Base-by-base conservation (phyloP, 1,140 invertebrate genomes). In the Drosophila lacertosa region DNA sequence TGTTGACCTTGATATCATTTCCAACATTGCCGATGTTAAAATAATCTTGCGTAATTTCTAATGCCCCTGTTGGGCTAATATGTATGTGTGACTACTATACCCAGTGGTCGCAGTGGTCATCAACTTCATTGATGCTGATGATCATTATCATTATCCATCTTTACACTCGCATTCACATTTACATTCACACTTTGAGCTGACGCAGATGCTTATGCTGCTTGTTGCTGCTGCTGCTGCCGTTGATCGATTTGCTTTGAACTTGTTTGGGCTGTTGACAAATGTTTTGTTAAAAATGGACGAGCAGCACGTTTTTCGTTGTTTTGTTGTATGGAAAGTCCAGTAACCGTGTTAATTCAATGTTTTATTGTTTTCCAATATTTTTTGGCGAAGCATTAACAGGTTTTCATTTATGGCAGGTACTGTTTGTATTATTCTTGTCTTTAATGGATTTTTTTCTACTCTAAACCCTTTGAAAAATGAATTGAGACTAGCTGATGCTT, bases 1-100 rank as follows among this genome's bases (percentile, higher is more conserved):
- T 29, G 74, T 57, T 81, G 81, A 88, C 81, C 81, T 88, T 84
- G 81, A 84, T 84, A 84, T 84, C 54, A 86, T 81, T 83, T 84
- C 74, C 75, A 83, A 62, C 73, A 86, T 69, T 77, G 76, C 76
- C 77, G 64, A 80, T 53, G 44, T 51, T 58, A 66, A 70, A 78
- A 64, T 63, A 33, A 20, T 29, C 68, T 84, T 84, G 64, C 80
- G 77, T 42, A 84, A 84, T 86, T 84, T 84, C 82, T 86, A 84
- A 84, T 84, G 68, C 78, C 69, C 63, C 64, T 86, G 68, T 65
- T 76, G 9, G 79, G 40, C 69, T 75, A 86, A 29, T 29, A 7
- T 29, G 26, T 80, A 76, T 81, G 60, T 77, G 73, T 73, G 81
- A n/a, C n/a, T 84, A 84, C 81, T 81, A 86, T 86, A 65, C 62